These are phyloP conservation scores for Drosophila quinaria DNA, from an alignment of 2,888 invertebrate species.

Conservation along the genomic window DNA sequence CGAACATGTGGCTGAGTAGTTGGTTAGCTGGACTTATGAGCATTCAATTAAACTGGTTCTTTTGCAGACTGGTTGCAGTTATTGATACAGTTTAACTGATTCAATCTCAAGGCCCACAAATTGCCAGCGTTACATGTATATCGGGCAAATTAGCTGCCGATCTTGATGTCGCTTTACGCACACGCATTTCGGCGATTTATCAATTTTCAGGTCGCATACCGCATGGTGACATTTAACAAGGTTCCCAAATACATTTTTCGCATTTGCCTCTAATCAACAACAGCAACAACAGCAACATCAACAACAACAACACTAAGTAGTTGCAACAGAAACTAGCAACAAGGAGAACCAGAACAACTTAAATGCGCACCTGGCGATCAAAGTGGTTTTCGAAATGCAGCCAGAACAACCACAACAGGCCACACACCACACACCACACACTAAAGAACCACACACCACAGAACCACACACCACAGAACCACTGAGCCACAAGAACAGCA, in stretches of 20 bases:
- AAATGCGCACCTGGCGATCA: slow-evolving; percentile 73
- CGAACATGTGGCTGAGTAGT: background rate
- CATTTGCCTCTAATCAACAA: slow-evolving; percentile 48
- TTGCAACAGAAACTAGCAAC: slow-evolving; percentile 46
- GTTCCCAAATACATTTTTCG: slow-evolving; percentile 62
- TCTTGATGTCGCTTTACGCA: slow-evolving; percentile 59
- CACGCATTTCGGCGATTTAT: slow-evolving; percentile 75
- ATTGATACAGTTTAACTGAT: slow-evolving; percentile 30
- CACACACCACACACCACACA: slow-evolving; percentile 18
- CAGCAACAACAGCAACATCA: slow-evolving; percentile 23
- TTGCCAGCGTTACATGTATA: slow-evolving; percentile 46
- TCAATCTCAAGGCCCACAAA: slow-evolving; percentile 71
- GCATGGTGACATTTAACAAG: slow-evolving; percentile 76
- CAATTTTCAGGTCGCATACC: slow-evolving; percentile 77
- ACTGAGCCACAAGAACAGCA: slow-evolving; percentile 33
- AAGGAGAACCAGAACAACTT: slow-evolving; percentile 79
- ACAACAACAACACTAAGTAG: slow-evolving; percentile 24
- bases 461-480: slow-evolving; percentile 1
- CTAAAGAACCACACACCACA: background rate
- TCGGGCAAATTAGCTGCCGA: slow-evolving; percentile 57
- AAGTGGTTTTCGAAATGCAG: slow-evolving; percentile 75
- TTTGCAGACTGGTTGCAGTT: slow-evolving; percentile 26
- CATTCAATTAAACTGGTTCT: slow-evolving; percentile 54
- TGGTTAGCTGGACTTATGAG: background rate
- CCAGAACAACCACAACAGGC: slow-evolving; percentile 43